Base-by-base conservation (phyloP, 2,888 invertebrate species). In the Barypeithes pellucidus region DNA sequence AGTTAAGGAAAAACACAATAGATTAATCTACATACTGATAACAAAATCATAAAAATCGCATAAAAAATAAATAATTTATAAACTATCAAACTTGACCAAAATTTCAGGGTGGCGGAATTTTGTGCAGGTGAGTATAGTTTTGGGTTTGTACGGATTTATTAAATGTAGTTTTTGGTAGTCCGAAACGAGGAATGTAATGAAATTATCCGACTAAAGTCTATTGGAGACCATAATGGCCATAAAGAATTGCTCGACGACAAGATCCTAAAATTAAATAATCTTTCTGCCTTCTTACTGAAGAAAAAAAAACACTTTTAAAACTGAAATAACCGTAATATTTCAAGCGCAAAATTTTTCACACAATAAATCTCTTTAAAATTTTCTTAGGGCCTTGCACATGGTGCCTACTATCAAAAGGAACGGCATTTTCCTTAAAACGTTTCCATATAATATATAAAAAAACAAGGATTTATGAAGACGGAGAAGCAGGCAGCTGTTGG, bases 401-500 rank as follows among this genome's bases (percentile, higher is more conserved):
- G 69, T 69, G 69, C 69, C 69, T 69, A 54, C 69, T 24, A 47
- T 69, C 62, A 62, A 69, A 69, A 39, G 52, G 52, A 69, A 57
- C 52, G 50, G 24, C 54, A 24, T 39, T 69, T 69, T 39, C 69
- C 50, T 61, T 69, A 62, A 72, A 67, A 45, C 63, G 68, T 68
- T 63, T 62, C 63, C 73, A 63, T 68, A 73, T 59, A 68, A 68
- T 63, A 62, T 57, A 72, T 57, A 63, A 73, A 68, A 73, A 62
- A 68, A 62, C 50, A 67, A 62, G 72, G 67, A 72, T 72, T 73
- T 73, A 73, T 73, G 67, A 73, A 73, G 73, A 73, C 72, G 62
- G 67, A 62, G 45, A 63, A 45, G 68, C 65, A 63, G 33, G 68
- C 73, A 73, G 63, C 67, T 73, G 73, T 43, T 68, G 68, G 52